These are phyloP conservation scores for Turritopsis rubra DNA, from an alignment of 30 jellyfish, hydroid and myxozoan genomes.

Conservation along the genomic window DNA sequence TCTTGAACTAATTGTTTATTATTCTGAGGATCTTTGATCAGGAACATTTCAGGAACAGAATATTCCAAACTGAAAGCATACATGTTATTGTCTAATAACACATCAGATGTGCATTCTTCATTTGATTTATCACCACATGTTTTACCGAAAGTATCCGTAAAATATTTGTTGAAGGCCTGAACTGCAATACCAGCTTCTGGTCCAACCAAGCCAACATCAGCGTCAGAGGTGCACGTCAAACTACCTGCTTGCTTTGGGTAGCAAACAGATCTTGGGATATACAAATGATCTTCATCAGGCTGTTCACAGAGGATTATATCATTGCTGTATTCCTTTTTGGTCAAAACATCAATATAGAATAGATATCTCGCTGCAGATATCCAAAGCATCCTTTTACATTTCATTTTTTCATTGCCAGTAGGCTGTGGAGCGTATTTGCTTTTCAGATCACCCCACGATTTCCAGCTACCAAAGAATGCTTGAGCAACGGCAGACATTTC, in stretches of 20 bases:
- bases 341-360: neutral
- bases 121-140: neutral
- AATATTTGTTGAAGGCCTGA: slow-evolving; percentile 9
- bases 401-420: neutral
- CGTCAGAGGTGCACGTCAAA: slow-evolving; percentile 35
- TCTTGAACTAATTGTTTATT: neutral
- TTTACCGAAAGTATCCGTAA: neutral
- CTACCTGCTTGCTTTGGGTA: slow-evolving; percentile 27
- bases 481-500: neutral
- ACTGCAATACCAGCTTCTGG: slow-evolving; percentile 28
- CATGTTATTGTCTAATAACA: slow-evolving; percentile 28
- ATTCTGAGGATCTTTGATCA: neutral
- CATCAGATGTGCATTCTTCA: slow-evolving; percentile 20
- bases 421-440: neutral
- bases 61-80: slow-evolving; percentile 32
- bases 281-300: neutral
- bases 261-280: neutral
- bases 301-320: neutral
- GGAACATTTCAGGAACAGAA: slow-evolving; percentile 28
- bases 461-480: neutral
- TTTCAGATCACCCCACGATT: neutral
- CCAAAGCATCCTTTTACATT: slow-evolving; percentile 21
- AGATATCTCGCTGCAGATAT: slow-evolving; percentile 31
- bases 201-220: slow-evolving; percentile 39
- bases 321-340: neutral